Conservation (phyloP, 2,797 vertebrate genomes). For the Anolis apletophallus region DNA sequence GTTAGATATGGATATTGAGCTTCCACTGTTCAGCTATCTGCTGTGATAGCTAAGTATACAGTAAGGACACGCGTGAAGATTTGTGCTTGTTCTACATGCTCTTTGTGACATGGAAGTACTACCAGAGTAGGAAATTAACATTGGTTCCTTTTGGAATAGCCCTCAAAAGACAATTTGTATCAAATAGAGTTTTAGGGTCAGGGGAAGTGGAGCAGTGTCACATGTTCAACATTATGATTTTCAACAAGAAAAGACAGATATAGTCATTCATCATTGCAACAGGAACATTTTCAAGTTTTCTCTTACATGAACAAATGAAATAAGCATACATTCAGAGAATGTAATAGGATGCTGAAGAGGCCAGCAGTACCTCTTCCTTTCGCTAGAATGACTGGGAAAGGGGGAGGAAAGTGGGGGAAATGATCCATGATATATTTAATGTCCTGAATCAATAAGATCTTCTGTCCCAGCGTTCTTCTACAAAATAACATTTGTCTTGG, state of each 20-base stretch:
- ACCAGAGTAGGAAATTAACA: background rate
- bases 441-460: background rate
- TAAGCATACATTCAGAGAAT: background rate
- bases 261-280: background rate
- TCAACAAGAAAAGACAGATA: background rate
- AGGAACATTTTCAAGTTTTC: background rate
- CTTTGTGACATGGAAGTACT: background rate
- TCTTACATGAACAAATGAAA: background rate
- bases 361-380: background rate
- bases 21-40: background rate
- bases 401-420: background rate
- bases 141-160: background rate
- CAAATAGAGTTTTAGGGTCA: background rate
- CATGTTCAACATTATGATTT: background rate
- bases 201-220: background rate
- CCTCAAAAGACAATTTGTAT: background rate
- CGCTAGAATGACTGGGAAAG: background rate
- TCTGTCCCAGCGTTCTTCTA: background rate
- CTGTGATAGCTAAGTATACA: background rate
- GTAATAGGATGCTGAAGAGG: background rate
- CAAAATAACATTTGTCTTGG: background rate
- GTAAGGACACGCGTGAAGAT: background rate
- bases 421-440: background rate
- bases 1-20: background rate
- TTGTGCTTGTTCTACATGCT: background rate